Percentiles rank a stretch among this genome's conserved stretches.
Evolutionary conservation across 1,140 invertebrate species (phyloP).

Genomic region (Zophobas atratus): DNA sequence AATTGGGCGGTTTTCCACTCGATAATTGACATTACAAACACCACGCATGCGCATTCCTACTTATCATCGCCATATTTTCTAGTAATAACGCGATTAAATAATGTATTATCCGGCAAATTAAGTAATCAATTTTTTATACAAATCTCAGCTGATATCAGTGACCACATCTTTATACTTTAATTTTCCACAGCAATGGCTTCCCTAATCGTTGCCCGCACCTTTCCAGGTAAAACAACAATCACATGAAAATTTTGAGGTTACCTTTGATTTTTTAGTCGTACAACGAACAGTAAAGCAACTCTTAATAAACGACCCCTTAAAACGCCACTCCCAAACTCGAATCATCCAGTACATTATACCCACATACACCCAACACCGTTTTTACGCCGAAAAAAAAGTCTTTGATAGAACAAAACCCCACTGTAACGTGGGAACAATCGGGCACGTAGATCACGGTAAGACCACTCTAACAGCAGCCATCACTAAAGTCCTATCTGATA

Average conservation of each 20-base stretch:
- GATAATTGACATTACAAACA: no score
- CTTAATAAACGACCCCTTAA: conserved; percentile 58
- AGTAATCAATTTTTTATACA: no score
- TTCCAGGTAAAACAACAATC: conserved; percentile 16
- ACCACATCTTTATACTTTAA: no score
- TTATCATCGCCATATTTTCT: no score
- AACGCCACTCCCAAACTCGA: conserved; percentile 50
- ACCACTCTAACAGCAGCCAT: conserved; percentile 99
- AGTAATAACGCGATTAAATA: no score
- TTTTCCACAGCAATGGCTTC: neutral
- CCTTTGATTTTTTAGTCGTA: conserved; percentile 57
- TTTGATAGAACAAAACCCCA: conserved; percentile 92
- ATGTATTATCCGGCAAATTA: no score
- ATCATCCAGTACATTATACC: conserved; percentile 55
- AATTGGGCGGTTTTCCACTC: no score
- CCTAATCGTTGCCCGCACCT: neutral
- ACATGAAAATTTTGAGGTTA: conserved; percentile 21
- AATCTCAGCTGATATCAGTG: no score
- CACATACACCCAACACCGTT: conserved; percentile 62
- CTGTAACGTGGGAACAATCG: conserved; percentile 98
- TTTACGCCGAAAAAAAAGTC: conserved; percentile 81
- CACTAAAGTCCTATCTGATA: conserved; percentile 89
- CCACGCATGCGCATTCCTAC: no score
- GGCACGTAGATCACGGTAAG: conserved; percentile 99
- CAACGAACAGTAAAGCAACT: conserved; percentile 61